These are phyloP conservation scores for Dufourea novaeangliae DNA, from an alignment of 1,140 invertebrate genomes.

Conservation along the genomic window DNA sequence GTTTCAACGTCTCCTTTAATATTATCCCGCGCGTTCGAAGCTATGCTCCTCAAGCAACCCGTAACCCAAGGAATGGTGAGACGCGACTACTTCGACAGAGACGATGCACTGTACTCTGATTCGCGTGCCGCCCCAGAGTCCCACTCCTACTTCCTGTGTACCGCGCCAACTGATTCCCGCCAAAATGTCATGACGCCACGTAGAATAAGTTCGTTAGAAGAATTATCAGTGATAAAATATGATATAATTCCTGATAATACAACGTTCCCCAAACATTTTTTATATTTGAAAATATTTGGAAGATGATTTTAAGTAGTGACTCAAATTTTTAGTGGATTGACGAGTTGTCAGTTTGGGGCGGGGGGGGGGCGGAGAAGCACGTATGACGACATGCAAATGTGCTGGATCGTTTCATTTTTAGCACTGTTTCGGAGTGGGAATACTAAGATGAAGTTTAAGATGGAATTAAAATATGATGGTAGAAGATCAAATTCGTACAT, in stretches of 20 bases:
- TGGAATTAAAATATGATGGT: neutral
- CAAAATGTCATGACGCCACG: conserved; percentile 39
- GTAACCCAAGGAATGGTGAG: conserved; percentile 5
- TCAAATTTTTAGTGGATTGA: neutral
- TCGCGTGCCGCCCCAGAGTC: conserved; percentile 32
- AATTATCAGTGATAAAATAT: neutral
- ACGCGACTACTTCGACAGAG: conserved; percentile 41
- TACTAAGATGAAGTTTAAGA: neutral
- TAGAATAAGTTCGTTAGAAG: neutral
- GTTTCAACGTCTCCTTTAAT: conserved; percentile 13
- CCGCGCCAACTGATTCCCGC: conserved; percentile 52
- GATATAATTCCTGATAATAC: no score
- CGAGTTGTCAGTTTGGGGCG: neutral
- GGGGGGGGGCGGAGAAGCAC: neutral
- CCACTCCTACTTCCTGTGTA: conserved; percentile 26
- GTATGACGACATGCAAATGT: neutral
- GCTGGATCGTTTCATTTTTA: neutral
- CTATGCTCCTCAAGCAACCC: neutral
- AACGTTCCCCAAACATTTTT: neutral
- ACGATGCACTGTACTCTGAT: conserved; percentile 42
- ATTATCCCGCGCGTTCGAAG: conserved; percentile 2
- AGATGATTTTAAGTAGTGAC: neutral
- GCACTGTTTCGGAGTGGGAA: neutral
- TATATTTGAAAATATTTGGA: neutral
- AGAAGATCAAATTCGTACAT: neutral